Evolutionary conservation across 2,797 vertebrate species (phyloP).

Genomic region (Nasua narica): DNA sequence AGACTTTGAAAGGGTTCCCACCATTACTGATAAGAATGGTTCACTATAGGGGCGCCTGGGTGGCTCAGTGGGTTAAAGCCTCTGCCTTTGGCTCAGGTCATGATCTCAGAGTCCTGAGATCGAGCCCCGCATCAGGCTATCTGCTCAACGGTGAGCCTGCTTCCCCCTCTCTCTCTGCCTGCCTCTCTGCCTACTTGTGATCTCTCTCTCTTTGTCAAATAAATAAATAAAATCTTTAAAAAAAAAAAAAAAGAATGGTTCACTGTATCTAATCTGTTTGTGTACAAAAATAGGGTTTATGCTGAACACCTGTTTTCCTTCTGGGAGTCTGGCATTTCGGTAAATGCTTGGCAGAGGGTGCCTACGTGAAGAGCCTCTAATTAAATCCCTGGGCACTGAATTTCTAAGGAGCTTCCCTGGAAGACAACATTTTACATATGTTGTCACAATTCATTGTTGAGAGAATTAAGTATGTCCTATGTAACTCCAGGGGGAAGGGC

Average conservation of each 20-base stretch:
- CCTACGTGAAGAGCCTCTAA: background rate
- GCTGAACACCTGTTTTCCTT: background rate
- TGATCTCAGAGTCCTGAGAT: no score
- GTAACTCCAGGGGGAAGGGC: background rate
- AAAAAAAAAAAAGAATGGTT: slow-evolving; percentile 20
- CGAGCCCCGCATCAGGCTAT: no score
- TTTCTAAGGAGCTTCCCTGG: background rate
- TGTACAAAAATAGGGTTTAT: background rate
- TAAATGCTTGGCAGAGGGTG: background rate
- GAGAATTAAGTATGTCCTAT: background rate
- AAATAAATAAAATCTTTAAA: no score
- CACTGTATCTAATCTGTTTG: background rate
- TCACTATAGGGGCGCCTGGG: no score
- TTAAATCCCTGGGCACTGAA: background rate
- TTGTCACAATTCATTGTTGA: background rate
- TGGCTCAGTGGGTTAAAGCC: no score
- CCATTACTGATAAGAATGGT: background rate
- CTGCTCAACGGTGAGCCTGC: no score
- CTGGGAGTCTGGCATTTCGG: background rate
- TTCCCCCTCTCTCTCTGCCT: no score
- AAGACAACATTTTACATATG: background rate
- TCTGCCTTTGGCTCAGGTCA: no score
- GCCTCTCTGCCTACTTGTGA: no score
- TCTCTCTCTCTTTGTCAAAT: no score
- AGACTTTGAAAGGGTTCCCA: background rate